Base-by-base conservation (phyloP, 2,113 vertebrate species). In the Lynx canadensis region DNA sequence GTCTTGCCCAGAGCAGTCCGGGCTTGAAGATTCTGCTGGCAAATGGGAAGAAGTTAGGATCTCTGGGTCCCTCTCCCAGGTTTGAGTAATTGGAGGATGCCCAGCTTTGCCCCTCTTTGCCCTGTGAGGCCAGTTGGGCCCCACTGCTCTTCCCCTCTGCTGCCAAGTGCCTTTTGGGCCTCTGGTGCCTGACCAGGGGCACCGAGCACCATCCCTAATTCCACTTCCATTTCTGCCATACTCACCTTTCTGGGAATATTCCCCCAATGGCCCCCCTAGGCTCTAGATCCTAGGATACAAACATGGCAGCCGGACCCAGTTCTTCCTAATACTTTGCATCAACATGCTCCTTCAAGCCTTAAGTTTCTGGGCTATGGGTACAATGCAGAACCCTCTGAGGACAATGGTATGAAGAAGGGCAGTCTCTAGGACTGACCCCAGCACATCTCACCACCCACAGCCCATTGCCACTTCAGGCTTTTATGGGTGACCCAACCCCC, bases 161-260 rank as follows among this genome's bases (percentile, higher is more conserved):
- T 52, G 50, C 66, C 85, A 92, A 79, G 92, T 93, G 89, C 85
- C 95, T 95, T 89, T 38, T 11, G 79, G 92, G 50, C 74, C n/a
- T 71, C 65, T 57, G 55, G 12, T 41, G 9, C 68, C 76, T 85
- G 69, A 7, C 84, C 41, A 66, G 36, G 36, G 36, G 10, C 45
- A 71, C 85, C 33, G 31, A 96, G 41, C 33, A 41, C 45, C 0
- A 0, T 27, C 45, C 76, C 38, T 63, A 45, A 65, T 33, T 66
- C 4, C 57, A 13, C 38, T 81, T 60, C 38, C 76, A 8, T 60
- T 66, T 91, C 38, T 9, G 12, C 8, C 21, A 48, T 27, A 16
- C 7, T 23, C 7, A 19, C 18, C 60, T 69, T 41, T 68, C 85
- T 94, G 69, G 48, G 79, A 66, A 41, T 11, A 6, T 45, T 8